phyloP scores from a whole-genome alignment of 2,113 vertebrate genomes.

The Malurus alboscapulatus region DNA sequence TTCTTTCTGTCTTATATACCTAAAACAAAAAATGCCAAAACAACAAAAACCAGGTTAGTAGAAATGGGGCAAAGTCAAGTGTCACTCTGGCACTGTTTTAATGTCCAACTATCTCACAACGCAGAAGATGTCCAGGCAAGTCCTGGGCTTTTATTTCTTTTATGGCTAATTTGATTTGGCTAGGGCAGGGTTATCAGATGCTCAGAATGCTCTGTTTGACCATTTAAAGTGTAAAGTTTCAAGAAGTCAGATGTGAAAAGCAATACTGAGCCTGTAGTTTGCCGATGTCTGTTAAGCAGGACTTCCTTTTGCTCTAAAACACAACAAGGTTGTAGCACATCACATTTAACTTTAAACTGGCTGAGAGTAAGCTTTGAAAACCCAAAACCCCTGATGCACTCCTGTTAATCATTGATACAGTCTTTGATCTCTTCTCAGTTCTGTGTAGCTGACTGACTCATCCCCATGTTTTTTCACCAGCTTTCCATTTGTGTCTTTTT shows the following conservation, averaged over 20 bases:
- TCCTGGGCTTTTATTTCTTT: background rate
- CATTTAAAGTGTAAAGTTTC: background rate
- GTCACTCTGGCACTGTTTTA: background rate
- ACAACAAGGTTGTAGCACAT: background rate
- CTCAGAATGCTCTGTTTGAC: background rate
- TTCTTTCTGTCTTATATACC: background rate
- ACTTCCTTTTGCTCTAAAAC: background rate
- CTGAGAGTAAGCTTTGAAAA: constrained; percentile 9
- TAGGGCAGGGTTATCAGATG: background rate
- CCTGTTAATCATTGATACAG: constrained; percentile 26
- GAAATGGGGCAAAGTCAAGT: accelerated
- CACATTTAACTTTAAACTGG: background rate
- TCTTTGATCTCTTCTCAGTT: constrained; percentile 32
- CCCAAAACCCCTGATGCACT: background rate
- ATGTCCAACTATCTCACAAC: background rate
- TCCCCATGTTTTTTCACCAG: background rate
- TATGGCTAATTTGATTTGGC: background rate
- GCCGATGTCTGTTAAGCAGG: background rate
- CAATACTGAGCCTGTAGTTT: background rate
- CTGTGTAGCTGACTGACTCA: background rate
- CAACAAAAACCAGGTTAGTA: background rate
- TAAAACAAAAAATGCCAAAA: background rate
- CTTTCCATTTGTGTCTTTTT: background rate
- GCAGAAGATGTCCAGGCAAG: background rate
- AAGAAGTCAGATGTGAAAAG: constrained; percentile 3